Evolutionary conservation across 2,888 invertebrate genomes (phyloP).

Genomic region (Uropetala carovei): DNA sequence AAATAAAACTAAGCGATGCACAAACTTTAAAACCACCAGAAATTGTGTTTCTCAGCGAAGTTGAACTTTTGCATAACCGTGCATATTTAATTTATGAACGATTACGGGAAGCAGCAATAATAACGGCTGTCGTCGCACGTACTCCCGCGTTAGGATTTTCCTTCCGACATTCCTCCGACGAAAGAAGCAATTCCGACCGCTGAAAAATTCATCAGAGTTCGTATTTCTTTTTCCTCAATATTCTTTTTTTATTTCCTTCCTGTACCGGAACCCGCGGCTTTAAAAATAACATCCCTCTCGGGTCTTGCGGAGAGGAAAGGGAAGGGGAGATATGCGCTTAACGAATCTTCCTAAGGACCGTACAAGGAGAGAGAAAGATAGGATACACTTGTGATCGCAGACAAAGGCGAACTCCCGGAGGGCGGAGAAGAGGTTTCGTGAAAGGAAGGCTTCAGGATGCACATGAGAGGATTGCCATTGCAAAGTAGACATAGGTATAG

Average conservation of each 20-base stretch:
- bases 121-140: neutral
- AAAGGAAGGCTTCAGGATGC: neutral
- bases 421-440: neutral
- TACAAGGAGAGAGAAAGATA: neutral
- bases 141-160: neutral
- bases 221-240: neutral
- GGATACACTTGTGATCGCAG: neutral
- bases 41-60: neutral
- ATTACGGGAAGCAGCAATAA: neutral
- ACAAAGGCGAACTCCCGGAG: neutral
- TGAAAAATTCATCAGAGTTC: conserved; percentile 15
- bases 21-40: neutral
- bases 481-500: neutral
- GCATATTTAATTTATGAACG: neutral
- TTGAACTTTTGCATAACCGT: neutral
- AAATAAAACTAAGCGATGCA: neutral
- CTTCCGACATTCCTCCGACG: neutral
- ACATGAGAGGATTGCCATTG: neutral
- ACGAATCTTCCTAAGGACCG: neutral
- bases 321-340: neutral
- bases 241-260: neutral
- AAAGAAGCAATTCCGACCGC: neutral
- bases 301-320: too few species aligned
- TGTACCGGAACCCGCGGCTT: conserved; percentile 8
- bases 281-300: neutral